phyloP scores from a whole-genome alignment of 1,140 invertebrate genomes.

The Penaeus japonicus region DNA sequence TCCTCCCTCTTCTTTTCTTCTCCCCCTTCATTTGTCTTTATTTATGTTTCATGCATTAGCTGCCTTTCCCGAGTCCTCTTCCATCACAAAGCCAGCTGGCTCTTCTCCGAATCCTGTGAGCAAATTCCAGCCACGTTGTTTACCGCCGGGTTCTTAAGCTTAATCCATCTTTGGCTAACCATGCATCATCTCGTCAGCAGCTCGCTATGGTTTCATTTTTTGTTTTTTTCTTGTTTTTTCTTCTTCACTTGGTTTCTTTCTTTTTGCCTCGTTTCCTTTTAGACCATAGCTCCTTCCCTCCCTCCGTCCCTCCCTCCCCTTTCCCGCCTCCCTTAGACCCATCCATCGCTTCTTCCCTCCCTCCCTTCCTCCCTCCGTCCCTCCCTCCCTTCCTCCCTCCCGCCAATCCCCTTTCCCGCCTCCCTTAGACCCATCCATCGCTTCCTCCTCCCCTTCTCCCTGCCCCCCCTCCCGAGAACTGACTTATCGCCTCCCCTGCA shows the following conservation, averaged over 20 bases:
- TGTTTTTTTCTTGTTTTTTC: neutral
- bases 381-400: neutral
- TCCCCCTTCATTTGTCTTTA: neutral
- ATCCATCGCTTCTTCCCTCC: neutral
- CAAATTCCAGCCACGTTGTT: too few relatives aligned
- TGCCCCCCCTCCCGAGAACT: neutral
- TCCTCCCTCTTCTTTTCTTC: neutral
- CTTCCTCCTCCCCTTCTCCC: neutral
- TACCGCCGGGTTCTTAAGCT: too few relatives aligned
- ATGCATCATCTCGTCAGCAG: too few relatives aligned
- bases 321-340: neutral
- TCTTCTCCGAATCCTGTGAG: too few relatives aligned
- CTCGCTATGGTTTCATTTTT: too few relatives aligned
- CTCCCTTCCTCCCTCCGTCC: neutral
- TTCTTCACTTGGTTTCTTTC: neutral
- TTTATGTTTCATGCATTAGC: too few relatives aligned
- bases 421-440: neutral
- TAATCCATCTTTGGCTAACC: too few relatives aligned
- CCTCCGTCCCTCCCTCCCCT: neutral
- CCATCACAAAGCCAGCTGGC: too few relatives aligned
- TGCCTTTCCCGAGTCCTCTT: too few relatives aligned
- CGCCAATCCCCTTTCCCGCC: neutral
- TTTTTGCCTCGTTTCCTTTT: neutral
- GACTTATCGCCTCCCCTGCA: conserved; percentile 29
- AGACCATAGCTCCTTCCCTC: neutral